These are phyloP conservation scores for Syngnathus rostellatus DNA, from an alignment of 2,797 vertebrate species.

Conservation along the genomic window DNA sequence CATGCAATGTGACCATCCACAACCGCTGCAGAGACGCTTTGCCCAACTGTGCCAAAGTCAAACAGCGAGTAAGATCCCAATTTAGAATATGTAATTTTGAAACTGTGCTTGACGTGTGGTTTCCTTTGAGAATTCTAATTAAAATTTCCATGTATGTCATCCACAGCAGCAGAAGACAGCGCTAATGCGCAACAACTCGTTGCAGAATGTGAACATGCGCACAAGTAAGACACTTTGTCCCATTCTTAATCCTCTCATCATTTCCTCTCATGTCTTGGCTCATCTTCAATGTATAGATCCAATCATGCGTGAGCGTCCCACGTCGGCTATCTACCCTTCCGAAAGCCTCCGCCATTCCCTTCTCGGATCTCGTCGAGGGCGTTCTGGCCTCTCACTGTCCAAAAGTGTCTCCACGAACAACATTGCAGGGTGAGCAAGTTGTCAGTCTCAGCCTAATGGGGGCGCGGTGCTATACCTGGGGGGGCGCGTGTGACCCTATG, in stretches of 20 bases:
- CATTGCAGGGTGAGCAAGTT: slow-evolving; percentile 78
- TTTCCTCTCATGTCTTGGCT: not conserved
- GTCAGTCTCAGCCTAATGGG: too few relatives aligned
- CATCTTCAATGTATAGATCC: slow-evolving; percentile 50
- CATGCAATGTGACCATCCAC: slow-evolving; percentile 89
- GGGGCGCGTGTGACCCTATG: too few relatives aligned
- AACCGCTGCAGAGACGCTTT: slow-evolving; percentile 88
- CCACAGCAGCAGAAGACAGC: slow-evolving; percentile 82
- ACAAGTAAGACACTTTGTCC: slow-evolving; percentile 67
- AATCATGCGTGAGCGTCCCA: slow-evolving; percentile 76
- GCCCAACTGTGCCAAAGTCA: slow-evolving; percentile 87
- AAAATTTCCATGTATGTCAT: slow-evolving; percentile 5
- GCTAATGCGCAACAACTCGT: slow-evolving; percentile 75
- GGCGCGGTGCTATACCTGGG: too few relatives aligned
- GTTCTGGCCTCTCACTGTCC: slow-evolving; percentile 78
- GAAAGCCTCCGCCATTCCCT: slow-evolving; percentile 82
- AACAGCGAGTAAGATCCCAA: slow-evolving; percentile 80
- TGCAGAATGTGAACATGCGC: slow-evolving; percentile 79
- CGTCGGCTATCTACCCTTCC: slow-evolving; percentile 83
- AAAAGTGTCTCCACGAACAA: slow-evolving; percentile 93
- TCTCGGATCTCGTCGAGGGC: slow-evolving; percentile 76
- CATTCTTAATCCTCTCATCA: not conserved
- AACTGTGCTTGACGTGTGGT: not conserved
- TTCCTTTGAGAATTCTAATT: not conserved
- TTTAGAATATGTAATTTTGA: not conserved